Conservation (phyloP, 64 coral and sea anemone species). For the Montipora foliosa region DNA sequence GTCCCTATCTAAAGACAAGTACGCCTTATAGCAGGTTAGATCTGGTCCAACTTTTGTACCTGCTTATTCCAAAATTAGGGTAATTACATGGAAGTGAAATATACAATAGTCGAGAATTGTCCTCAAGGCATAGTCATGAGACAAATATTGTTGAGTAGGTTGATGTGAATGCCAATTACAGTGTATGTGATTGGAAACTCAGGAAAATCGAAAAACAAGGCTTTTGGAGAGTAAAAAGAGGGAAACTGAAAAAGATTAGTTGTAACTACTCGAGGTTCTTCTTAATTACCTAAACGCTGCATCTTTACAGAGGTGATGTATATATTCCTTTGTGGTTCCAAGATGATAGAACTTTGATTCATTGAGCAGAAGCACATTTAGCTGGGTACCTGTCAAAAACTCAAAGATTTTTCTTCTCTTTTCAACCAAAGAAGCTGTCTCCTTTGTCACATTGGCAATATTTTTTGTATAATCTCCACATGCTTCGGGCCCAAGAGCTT, state of each 20-base stretch:
- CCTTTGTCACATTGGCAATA: conserved; percentile 92
- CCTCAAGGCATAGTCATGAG: no score
- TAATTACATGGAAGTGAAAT: no score
- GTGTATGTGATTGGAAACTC: no score
- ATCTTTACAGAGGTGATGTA: conserved; percentile 89
- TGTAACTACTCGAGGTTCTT: neutral
- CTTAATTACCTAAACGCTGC: conserved; percentile 78
- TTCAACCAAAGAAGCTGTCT: conserved; percentile 72
- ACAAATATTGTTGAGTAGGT: no score
- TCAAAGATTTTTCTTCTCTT: conserved; percentile 89
- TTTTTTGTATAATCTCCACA: conserved; percentile 79
- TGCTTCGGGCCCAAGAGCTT: conserved; percentile 81
- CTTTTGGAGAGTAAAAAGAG: neutral
- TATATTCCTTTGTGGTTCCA: conserved; percentile 89
- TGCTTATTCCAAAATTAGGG: no score
- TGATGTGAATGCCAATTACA: no score
- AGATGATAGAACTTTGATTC: conserved; percentile 98
- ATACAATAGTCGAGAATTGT: no score
- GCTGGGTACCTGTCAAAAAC: conserved; percentile 81
- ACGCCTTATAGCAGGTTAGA: no score
- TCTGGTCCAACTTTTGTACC: no score
- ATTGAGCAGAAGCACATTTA: conserved; percentile 93
- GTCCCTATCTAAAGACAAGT: no score
- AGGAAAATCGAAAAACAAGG: neutral
- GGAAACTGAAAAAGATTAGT: neutral